Evolutionary conservation across 2,113 vertebrate genomes (phyloP), one percentile per base, ranked within the genome.

Genomic region (Picathartes gymnocephalus): DNA sequence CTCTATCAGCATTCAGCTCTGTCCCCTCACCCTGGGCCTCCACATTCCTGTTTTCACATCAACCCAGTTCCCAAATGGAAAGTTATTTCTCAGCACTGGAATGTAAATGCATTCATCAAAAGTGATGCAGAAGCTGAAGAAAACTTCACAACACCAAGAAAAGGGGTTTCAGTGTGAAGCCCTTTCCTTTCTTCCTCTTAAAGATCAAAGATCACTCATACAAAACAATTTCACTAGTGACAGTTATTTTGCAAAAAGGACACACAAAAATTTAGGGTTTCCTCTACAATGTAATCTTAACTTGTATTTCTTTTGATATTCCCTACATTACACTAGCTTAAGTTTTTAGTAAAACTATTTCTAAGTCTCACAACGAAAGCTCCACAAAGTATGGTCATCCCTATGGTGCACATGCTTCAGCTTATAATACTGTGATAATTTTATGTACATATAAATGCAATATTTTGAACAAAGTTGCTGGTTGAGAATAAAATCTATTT

Each of bases 31-130:
- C 93, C 58, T 27, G 93, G 95, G 97, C 97, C 98, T 97, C 96
- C 81, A 93, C 97, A 98, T 98, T 97, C 97, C 94, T 95, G 85
- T 97, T 80, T 91, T 97, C 93, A 98, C 81, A 45, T 98, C 98
- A 97, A 90, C 88, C 95, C 78, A 97, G 90, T 62, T 93, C 90
- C 95, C 84, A 94, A 83, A 95, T 95, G 98, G 98, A 98, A 98
- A 98, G 97, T 96, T 97, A 97, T 94, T 98, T 95, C 97, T 97
- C 94, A 48, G 65, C 54, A 39, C 28, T 86, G 94, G 98, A 98
- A 98, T 95, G 97, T 92, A 96, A 97, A 97, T 25, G 81, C 96
- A 95, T 90, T 98, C 97, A 97, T 97, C 96, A 97, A 88, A 93
- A 96, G 91, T n/a, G 93, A 94, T 90, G 88, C 83, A 70, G 61